phyloP scores from a whole-genome alignment of 2,888 invertebrate species.

The Amphimallon solstitiale region DNA sequence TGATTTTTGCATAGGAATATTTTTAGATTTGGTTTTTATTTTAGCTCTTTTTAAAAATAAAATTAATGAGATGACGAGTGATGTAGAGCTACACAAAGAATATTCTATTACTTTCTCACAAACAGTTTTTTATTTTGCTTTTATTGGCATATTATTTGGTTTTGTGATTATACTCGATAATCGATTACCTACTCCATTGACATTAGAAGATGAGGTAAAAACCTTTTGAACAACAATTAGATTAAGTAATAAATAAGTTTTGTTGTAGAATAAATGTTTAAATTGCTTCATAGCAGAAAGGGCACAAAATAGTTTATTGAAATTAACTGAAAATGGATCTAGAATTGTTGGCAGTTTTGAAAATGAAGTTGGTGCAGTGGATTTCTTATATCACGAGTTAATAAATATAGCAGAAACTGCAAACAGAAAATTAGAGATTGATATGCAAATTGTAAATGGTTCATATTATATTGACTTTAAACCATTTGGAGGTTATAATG shows the following conservation, averaged over 20 bases:
- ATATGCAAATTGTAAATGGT: slow-evolving; percentile 76
- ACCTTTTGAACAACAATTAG: neutral
- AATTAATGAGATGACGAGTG: slow-evolving; percentile 9
- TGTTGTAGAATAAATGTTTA: slow-evolving; percentile 15
- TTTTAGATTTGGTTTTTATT: neutral
- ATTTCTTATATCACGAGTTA: slow-evolving; percentile 68
- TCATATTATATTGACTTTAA: slow-evolving; percentile 78
- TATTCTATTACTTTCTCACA: slow-evolving; percentile 1
- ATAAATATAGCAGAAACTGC: slow-evolving; percentile 61
- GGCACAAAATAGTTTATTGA: slow-evolving; percentile 71
- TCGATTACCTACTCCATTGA: slow-evolving; percentile 11
- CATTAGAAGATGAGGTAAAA: slow-evolving; percentile 2
- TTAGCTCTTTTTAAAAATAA: neutral
- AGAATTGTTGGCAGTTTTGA: slow-evolving; percentile 81
- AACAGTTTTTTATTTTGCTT: slow-evolving; percentile 3
- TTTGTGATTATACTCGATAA: slow-evolving; percentile 18
- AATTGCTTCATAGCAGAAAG: slow-evolving; percentile 61
- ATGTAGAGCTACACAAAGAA: neutral
- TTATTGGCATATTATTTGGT: neutral
- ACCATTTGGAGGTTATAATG: slow-evolving; percentile 82
- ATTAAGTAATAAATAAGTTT: neutral
- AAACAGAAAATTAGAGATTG: slow-evolving; percentile 68
- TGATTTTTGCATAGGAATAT: too few relatives aligned
- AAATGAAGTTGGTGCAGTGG: slow-evolving; percentile 79
- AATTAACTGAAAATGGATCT: slow-evolving; percentile 74